phyloP scores from a whole-genome alignment of 2,113 vertebrate species.

The Helogale parvula region DNA sequence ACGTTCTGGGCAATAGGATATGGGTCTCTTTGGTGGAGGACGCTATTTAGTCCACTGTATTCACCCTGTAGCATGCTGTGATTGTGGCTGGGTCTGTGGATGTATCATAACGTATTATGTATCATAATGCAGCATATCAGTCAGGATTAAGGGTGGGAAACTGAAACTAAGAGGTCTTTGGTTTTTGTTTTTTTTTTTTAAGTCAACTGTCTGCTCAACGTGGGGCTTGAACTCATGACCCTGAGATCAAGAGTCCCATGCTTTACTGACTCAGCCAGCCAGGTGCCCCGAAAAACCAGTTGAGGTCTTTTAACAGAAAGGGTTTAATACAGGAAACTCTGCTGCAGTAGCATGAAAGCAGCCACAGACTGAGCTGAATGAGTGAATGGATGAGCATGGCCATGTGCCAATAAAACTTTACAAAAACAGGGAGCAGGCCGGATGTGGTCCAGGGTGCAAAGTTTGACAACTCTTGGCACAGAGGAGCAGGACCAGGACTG shows the following conservation, averaged over 20 bases:
- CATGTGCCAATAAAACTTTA: not conserved
- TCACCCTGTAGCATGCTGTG: not conserved
- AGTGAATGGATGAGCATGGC: not conserved
- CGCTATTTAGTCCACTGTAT: not conserved
- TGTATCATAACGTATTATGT: not conserved
- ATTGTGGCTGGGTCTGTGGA: not conserved
- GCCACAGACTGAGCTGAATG: not conserved
- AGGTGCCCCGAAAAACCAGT: not conserved
- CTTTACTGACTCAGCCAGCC: not conserved
- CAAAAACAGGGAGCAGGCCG: not conserved
- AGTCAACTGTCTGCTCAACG: not conserved
- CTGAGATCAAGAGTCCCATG: not conserved
- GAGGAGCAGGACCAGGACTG: not conserved
- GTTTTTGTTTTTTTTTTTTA: not conserved
- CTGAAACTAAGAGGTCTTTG: not conserved
- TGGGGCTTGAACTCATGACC: not conserved
- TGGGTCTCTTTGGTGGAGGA: not conserved
- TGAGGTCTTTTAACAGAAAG: not conserved
- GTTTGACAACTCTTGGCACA: not conserved
- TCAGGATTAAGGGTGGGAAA: not conserved
- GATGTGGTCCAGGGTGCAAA: not conserved
- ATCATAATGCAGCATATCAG: not conserved
- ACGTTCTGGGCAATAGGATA: not conserved
- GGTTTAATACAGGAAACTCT: not conserved
- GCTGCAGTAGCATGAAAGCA: not conserved